Evolutionary conservation across 2,113 vertebrate species (phyloP), one percentile per base, ranked within the genome.

Genomic region (Otolemur garnettii): DNA sequence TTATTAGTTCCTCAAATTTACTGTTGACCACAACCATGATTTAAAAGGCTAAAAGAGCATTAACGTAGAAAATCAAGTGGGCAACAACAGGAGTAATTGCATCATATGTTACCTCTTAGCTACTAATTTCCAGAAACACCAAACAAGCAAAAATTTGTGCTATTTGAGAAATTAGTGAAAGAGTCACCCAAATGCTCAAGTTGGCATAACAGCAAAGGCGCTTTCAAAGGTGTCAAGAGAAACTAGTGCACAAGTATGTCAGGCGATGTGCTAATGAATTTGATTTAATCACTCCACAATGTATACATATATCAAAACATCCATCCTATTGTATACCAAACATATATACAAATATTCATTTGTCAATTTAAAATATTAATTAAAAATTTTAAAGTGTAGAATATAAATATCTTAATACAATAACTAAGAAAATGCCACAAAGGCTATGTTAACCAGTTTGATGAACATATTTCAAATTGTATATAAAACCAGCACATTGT

Each of bases 91-190:
- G 38, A 85, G 30, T 57, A 30, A 66, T 13, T 9, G 71, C 15
- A 45, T 72, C 3, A 4, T 19, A 77, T 59, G 50, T 59, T 80
- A 92, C 30, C 85, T 92, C 50, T 87, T 72, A 19, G 8, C 28
- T 69, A 78, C 33, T 78, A 50, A 90, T 91, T 92, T 94, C 81
- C 30, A 93, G 59, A 93, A 94, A 77, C 68, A 81, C 60, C 42
- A 71, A 86, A 81, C 18, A 89, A 91, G 45, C 24, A 86, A 93
- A 66, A 75, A 93, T 50, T 50, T 64, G 28, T 60, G 35, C 74
- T 90, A 62, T 53, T 77, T 93, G 22, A 90, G 64, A 91, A 93
- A 90, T 12, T 60, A 33, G 0, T n/a, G 71, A 87, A 92, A 75
- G 18, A 93, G 84, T 79, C 2, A 60, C 42, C 74, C 12, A 79